Conservation (phyloP, 2,797 vertebrate species). For the Chaetodon trifasciatus region DNA sequence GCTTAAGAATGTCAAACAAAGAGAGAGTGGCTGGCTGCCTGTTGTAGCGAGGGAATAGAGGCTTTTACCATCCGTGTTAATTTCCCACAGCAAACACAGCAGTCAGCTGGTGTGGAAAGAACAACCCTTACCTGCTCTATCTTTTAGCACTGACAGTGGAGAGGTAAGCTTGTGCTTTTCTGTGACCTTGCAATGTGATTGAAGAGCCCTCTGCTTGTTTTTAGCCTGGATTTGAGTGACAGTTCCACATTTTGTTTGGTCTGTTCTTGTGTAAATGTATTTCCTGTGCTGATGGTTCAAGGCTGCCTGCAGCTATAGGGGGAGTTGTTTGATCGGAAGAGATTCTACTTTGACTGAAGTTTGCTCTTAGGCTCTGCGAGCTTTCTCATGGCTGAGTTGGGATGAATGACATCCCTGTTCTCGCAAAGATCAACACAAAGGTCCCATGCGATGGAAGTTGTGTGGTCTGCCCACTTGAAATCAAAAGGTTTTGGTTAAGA, state of each 20-base stretch:
- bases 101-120: conserved; percentile 27
- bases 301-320: background rate
- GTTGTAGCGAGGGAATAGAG: conserved; percentile 36
- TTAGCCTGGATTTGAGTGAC: background rate
- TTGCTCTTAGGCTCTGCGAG: conserved; percentile 8
- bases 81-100: conserved; percentile 48
- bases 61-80: conserved; percentile 56
- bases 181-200: conserved; percentile 54
- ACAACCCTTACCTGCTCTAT: conserved; percentile 35
- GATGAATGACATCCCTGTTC: conserved; percentile 33
- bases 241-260: background rate
- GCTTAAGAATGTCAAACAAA: conserved; percentile 86
- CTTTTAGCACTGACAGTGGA: conserved; percentile 6
- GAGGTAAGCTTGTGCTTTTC: conserved; percentile 60
- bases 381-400: conserved; percentile 15
- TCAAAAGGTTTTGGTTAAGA: conserved; percentile 7
- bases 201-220: background rate
- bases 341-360: conserved; percentile 6
- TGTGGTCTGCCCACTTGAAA: conserved; percentile 15
- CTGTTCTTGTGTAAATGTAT: background rate
- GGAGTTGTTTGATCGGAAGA: background rate
- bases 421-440: conserved; percentile 18
- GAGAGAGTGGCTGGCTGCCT: conserved; percentile 44
- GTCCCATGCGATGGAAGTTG: background rate
- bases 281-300: background rate